Base-by-base conservation (phyloP, 2,888 invertebrate species). In the Celastrina argiolus region DNA sequence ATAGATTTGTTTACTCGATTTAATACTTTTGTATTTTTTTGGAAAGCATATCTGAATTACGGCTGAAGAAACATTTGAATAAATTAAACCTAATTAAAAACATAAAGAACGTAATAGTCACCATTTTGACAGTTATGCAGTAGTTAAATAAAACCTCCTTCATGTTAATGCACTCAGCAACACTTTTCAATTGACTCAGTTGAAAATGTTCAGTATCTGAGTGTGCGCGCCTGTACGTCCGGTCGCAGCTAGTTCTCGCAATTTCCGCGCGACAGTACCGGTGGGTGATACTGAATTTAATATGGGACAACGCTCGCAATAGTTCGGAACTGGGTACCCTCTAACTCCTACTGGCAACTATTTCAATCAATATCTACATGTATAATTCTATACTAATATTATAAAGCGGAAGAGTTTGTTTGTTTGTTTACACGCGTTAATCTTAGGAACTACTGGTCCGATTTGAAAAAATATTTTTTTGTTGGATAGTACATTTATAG, bases 231-330 rank as follows among this genome's bases (percentile, higher is more conserved):
- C 41, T 16, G 16, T 16, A 39, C 65, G 56, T 65, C 65, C 56
- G 65, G 28, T 65, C 65, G 65, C 56, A 39, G 65, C 65, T 56
- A 36, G 65, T 56, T 65, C 41, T 41, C 34, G 56, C 58, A 65
- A 65, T 65, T 65, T 65, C 65, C 65, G 65, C 56, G 36, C 26
- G 65, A 59, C 16, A 28, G 39, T 56, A 41, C 26, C 26, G 56
- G 51, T 26, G 51, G 51, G 22, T n/a, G 36, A 65, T 56, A 39
- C 56, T 16, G 26, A 65, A 58, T 31, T 31, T 59, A 59, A 59
- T 59, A 59, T 59, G 59, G 16, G 18, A 34, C 16, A 31, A 18
- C 34, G 16, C 7, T 31, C 16, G 16, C 34, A 31, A 34, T 59
- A 59, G 34, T 59, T 59, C 10, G 4, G 10, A 59, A 28, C 34